phyloP scores from a whole-genome alignment of 2,113 vertebrate genomes.

The Cervus canadensis region DNA sequence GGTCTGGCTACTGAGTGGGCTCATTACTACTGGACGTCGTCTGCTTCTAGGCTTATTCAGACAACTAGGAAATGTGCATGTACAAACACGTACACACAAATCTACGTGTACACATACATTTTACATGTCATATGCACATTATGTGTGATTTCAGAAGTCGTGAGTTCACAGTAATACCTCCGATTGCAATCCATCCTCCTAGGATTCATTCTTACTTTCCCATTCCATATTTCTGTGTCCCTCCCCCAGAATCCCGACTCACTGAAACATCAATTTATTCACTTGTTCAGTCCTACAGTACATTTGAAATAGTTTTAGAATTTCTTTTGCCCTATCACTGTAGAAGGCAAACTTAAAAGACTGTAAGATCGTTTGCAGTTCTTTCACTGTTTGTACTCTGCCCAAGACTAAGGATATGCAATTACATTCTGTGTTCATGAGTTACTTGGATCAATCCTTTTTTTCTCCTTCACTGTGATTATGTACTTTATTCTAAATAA shows the following conservation, averaged over 20 bases:
- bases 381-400: neutral
- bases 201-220: neutral
- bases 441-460: neutral
- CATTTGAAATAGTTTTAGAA: neutral
- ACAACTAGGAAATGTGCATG: neutral
- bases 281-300: neutral
- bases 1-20: neutral
- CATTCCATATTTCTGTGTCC: neutral
- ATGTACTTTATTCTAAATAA: conserved; percentile 8
- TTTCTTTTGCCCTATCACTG: neutral
- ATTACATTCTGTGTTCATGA: neutral
- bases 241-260: neutral
- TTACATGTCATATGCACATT: neutral
- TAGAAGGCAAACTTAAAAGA: neutral
- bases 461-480: neutral
- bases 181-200: neutral
- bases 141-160: neutral
- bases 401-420: neutral
- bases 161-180: neutral
- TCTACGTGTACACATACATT: too few relatives aligned
- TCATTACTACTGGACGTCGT: neutral
- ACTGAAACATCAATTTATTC: neutral
- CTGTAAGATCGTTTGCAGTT: neutral
- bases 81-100: neutral
- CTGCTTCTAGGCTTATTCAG: neutral